These are phyloP conservation scores for Cyprinodon tularosa DNA, from an alignment of 2,113 vertebrate species.

Conservation along the genomic window DNA sequence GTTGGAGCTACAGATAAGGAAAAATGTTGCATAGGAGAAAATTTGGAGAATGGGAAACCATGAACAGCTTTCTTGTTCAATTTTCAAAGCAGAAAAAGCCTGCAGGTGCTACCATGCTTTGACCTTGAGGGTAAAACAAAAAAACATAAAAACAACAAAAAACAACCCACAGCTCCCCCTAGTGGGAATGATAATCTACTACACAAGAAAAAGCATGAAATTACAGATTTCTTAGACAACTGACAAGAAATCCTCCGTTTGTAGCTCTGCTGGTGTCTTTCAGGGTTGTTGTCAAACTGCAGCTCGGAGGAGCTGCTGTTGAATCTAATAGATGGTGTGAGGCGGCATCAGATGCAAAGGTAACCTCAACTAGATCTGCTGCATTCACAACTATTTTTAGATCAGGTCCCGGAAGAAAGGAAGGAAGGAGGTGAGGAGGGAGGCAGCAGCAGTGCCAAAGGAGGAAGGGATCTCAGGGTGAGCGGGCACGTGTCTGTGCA, in stretches of 20 bases:
- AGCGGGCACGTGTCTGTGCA: conserved; percentile 10
- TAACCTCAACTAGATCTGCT: conserved; percentile 21
- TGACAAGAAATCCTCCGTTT: conserved; percentile 19
- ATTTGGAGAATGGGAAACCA: too few relatives aligned
- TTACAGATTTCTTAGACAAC: conserved; percentile 27
- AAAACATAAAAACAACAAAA: conserved; percentile 41
- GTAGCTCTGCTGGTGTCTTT: conserved; percentile 8
- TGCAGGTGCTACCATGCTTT: conserved; percentile 44
- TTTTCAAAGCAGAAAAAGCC: neutral
- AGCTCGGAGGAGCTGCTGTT: neutral
- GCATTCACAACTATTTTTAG: conserved; percentile 56
- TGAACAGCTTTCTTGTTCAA: neutral
- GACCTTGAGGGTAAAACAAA: conserved; percentile 58
- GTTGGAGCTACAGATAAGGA: too few relatives aligned
- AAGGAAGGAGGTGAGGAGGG: conserved; percentile 37
- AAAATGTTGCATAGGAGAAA: too few relatives aligned
- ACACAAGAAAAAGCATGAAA: conserved; percentile 31
- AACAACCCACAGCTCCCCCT: conserved; percentile 68
- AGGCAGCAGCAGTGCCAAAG: conserved; percentile 54
- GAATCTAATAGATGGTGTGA: neutral
- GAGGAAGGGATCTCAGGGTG: conserved; percentile 63
- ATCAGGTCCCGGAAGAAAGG: conserved; percentile 23
- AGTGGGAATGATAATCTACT: conserved; percentile 50
- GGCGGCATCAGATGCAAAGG: neutral
- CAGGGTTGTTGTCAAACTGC: neutral